Conservation (phyloP, 2,797 vertebrate genomes). For the Moxostoma hubbsi region DNA sequence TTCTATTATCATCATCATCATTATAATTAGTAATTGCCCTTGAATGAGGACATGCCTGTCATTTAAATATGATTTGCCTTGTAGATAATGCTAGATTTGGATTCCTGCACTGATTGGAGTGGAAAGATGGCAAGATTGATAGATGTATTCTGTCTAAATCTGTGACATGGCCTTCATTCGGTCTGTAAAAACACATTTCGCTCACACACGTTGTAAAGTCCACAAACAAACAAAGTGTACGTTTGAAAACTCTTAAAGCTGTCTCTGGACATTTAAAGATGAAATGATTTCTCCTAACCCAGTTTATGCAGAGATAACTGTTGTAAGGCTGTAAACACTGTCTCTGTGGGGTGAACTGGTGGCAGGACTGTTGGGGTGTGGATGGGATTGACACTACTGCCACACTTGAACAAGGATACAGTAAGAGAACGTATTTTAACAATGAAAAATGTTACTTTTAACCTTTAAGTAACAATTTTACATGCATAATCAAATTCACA, state of each 20-base stretch:
- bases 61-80: constrained; percentile 44
- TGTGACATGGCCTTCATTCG: not conserved
- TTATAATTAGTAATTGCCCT: constrained; percentile 46
- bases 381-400: no score
- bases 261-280: not conserved
- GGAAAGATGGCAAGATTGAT: constrained; percentile 6
- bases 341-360: no score
- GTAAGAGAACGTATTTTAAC: constrained; percentile 4
- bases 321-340: no score
- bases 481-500: constrained; percentile 30
- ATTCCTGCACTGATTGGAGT: constrained; percentile 36
- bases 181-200: not conserved
- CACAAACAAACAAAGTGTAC: no score
- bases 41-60: constrained; percentile 34
- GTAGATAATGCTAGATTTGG: constrained; percentile 34
- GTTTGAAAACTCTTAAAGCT: no score
- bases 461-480: constrained; percentile 42
- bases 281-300: no score
- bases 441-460: constrained; percentile 4
- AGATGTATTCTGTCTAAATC: constrained; percentile 27
- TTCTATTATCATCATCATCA: constrained; percentile 5
- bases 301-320: no score
- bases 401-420: no score
- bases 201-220: not conserved
- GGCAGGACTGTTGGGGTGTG: no score